Base-by-base conservation (phyloP, 2,797 vertebrate species). In the Acipenser ruthenus region DNA sequence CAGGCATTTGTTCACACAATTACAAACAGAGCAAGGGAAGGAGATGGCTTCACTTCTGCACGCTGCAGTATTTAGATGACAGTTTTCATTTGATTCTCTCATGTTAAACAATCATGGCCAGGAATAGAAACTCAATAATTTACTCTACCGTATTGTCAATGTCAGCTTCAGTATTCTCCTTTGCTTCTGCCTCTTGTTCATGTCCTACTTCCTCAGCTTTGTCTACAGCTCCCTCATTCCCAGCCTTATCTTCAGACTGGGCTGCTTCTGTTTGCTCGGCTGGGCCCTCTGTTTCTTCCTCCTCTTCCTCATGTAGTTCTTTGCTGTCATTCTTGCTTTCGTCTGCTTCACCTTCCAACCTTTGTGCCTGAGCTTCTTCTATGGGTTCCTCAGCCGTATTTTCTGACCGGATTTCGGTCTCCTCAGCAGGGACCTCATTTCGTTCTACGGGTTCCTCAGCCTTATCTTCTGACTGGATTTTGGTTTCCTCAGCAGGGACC, bases 101-200 rank as follows among this genome's bases (percentile, higher is more conserved):
- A 37, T 37, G 23, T 4, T 37, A 37, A 37, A 18, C 23, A 37
- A 37, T 37, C 23, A 37, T 4, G 4, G 2, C 23, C 23, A 73
- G 67, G 7, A 13, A 64, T 51, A 18, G 56, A 70, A 15, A 37
- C 23, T 3, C 23, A 37, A 37, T 37, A 37, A 37, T 37, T 49
- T 60, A 47, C 49, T 56, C 71, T 84, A 89, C 88, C 86, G 88
- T 67, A n/a, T 75, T 67, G 56, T 65, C 49, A n/a, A 7, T 75
- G 51, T 65, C 59, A 69, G 52, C 69, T 68, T 76, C 73, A 63
- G 60, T 56, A 50, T 73, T 71, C 62, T 74, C 76, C 69, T 71
- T 49, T 50, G 71, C 73, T 58, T 62, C 66, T 66, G 23, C 76
- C 23, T 50, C 67, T 68, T 71, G 71, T 15, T 63, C 59, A 51